Conservation (phyloP, 2,113 vertebrate species). For the Aphyosemion australe region DNA sequence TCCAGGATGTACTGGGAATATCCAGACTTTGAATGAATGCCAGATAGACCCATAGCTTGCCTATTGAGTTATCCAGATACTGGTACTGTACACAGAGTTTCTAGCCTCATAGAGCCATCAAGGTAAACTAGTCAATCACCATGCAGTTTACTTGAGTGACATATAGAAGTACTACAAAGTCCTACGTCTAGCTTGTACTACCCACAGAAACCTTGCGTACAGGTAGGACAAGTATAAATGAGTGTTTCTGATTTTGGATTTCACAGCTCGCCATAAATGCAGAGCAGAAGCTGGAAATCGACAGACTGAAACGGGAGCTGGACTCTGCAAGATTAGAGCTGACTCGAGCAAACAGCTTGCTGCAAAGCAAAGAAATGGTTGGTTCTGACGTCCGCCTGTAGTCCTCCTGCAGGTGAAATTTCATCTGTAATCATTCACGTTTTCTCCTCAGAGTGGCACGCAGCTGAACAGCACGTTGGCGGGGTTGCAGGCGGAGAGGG, state of each 20-base stretch:
- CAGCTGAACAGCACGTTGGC: conserved; percentile 75
- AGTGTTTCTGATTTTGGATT: background rate
- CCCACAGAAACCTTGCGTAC: no score
- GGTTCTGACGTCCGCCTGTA: background rate
- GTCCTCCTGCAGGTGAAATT: background rate
- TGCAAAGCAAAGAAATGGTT: conserved; percentile 73
- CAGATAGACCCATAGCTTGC: no score
- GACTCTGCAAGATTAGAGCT: conserved; percentile 60
- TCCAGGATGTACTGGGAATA: no score
- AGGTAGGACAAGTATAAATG: background rate
- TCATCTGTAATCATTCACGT: background rate
- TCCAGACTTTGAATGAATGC: no score
- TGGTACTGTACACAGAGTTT: no score
- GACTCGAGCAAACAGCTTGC: conserved; percentile 41
- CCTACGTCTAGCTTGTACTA: no score
- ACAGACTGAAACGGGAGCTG: conserved; percentile 72
- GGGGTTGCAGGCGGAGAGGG: conserved; percentile 79
- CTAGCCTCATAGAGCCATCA: no score
- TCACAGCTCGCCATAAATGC: conserved; percentile 67
- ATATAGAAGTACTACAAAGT: no score
- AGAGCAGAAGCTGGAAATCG: conserved; percentile 74
- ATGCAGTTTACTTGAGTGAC: no score
- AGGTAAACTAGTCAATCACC: no score
- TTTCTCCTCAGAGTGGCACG: conserved; percentile 65
- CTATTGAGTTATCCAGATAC: no score